Percentiles rank a stretch among this genome's conserved stretches.
Evolutionary conservation across 2,888 invertebrate species (phyloP).

Genomic region (Capitulum mitella): DNA sequence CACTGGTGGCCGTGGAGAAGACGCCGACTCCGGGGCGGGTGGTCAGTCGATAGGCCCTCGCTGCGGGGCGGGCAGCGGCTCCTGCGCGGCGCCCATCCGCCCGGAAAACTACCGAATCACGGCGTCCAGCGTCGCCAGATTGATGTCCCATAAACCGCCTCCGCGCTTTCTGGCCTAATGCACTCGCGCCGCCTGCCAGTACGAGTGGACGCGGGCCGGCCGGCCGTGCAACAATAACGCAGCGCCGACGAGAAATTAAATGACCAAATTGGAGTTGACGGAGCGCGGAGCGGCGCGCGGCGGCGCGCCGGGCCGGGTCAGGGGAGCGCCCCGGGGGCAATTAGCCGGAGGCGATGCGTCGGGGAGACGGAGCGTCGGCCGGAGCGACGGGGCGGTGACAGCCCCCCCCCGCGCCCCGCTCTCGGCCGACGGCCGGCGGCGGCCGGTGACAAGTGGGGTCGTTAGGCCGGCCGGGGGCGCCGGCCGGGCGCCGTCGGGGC

Average conservation of each 20-base stretch:
- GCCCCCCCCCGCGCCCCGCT: neutral
- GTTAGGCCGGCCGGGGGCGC: neutral
- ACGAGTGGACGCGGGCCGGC: neutral
- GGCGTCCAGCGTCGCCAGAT: neutral
- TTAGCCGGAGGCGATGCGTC: neutral
- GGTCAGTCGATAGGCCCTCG: no score
- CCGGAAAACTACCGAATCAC: slow-evolving; percentile 15
- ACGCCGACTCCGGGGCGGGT: no score
- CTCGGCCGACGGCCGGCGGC: neutral
- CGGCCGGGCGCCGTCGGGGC: neutral
- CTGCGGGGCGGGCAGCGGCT: neutral
- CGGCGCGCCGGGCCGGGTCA: neutral
- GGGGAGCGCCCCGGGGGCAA: neutral
- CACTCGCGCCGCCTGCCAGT: neutral
- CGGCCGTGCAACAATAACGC: no score
- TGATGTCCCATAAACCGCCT: neutral
- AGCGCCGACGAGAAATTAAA: slow-evolving; percentile 2
- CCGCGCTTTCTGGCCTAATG: slow-evolving; percentile 8
- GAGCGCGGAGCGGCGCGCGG: slow-evolving; percentile 12
- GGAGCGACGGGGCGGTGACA: neutral
- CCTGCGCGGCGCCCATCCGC: neutral
- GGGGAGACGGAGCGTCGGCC: neutral
- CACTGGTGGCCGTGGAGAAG: no score
- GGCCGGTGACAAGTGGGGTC: slow-evolving; percentile 18
- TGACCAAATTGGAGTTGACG: slow-evolving; percentile 24